A percentile compares a stretch with the other conserved stretches of the same genome.
Conservation (phyloP, 2,113 vertebrate species). For the Saguinus imperator region DNA sequence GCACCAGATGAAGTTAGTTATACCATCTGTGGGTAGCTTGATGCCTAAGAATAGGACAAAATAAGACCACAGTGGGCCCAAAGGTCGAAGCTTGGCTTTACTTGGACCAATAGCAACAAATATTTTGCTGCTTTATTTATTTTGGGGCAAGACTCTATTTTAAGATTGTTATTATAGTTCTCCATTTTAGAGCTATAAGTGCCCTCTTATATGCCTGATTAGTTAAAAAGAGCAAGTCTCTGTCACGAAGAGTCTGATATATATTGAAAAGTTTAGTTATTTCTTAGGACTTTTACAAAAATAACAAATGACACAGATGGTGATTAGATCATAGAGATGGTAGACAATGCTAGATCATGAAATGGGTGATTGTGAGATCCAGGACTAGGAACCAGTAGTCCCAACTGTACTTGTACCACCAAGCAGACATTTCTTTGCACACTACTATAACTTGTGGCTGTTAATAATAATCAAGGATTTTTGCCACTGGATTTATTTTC, state of each 20-base stretch:
- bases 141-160: not conserved
- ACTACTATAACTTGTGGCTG: conserved; percentile 6
- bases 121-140: not conserved
- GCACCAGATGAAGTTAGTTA: not conserved
- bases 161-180: not conserved
- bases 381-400: not conserved
- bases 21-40: not conserved
- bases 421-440: not conserved
- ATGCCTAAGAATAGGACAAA: not conserved
- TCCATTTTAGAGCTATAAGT: not conserved
- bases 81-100: conserved; percentile 3
- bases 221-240: conserved; percentile 23
- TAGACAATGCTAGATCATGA: not conserved
- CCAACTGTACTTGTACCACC: not conserved
- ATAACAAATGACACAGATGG: not conserved
- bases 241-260: not conserved
- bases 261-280: conserved; percentile 9
- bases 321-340: not conserved
- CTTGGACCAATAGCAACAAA: not conserved
- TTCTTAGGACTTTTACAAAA: conserved; percentile 2
- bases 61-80: not conserved
- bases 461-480: not conserved
- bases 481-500: conserved; percentile 33
- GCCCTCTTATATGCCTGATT: not conserved
- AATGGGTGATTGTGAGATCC: not conserved